Evolutionary conservation across 2,888 invertebrate species (phyloP).

Genomic region (Ceratothoa steindachneri): DNA sequence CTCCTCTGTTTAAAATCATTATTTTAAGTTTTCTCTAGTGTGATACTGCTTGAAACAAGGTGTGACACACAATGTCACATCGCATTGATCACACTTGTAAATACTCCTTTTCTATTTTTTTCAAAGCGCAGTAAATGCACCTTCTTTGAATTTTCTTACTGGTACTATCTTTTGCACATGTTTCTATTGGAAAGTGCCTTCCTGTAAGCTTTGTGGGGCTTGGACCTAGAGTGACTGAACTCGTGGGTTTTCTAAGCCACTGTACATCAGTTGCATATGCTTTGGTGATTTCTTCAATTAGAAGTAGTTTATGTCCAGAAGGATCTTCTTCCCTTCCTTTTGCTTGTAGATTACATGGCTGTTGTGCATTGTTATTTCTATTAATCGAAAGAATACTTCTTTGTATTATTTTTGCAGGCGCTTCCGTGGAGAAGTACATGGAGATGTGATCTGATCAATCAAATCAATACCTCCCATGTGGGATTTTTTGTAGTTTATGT

Average conservation of each 20-base stretch:
- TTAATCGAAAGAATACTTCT: background rate
- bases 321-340: background rate
- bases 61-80: background rate
- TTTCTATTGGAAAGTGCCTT: background rate
- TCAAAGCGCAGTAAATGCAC: slow-evolving; percentile 10
- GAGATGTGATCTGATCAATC: background rate
- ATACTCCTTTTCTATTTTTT: slow-evolving; percentile 2
- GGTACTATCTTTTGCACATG: no score
- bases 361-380: background rate
- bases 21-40: background rate
- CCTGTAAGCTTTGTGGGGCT: background rate
- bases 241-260: background rate
- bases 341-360: background rate
- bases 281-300: background rate
- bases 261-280: background rate
- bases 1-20: background rate
- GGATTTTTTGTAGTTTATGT: slow-evolving; percentile 1
- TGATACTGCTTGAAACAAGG: background rate
- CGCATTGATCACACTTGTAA: background rate
- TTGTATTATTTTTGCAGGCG: background rate
- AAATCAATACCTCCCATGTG: background rate
- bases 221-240: background rate
- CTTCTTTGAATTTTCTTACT: slow-evolving; percentile 3
- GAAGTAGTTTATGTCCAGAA: background rate
- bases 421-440: background rate